Conservation (phyloP, 2,113 vertebrate genomes). For the Orientallactaga bullata region DNA sequence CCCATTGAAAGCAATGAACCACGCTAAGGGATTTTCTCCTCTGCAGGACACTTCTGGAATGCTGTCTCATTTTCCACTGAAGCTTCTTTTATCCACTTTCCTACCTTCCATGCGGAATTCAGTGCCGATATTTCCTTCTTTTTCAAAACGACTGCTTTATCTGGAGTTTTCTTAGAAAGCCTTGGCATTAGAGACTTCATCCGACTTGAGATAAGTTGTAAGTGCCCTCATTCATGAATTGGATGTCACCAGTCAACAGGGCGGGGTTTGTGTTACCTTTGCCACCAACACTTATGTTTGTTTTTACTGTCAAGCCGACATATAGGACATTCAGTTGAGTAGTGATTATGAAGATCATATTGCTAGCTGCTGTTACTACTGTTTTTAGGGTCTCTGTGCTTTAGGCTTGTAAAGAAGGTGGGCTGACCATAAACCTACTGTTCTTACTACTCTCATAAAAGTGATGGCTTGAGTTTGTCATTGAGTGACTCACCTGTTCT, state of each 20-base stretch:
- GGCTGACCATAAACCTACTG: too few species aligned
- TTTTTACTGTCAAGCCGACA: not conserved
- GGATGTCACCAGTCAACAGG: not conserved
- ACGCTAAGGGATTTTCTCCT: conserved; percentile 81
- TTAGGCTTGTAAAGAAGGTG: not conserved
- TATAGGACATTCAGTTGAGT: not conserved
- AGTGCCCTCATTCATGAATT: conserved; percentile 83
- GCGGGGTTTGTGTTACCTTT: not conserved
- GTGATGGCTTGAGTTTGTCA: not conserved
- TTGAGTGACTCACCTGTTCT: not conserved
- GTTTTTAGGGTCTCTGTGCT: not conserved
- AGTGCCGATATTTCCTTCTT: conserved; percentile 96
- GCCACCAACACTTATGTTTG: not conserved
- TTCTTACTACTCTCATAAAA: fast-evolving
- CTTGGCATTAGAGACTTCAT: conserved; percentile 96
- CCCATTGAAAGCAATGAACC: conserved; percentile 63
- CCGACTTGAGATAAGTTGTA: conserved; percentile 95
- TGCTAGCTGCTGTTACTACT: not conserved
- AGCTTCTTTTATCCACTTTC: conserved; percentile 96
- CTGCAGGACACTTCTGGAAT: conserved; percentile 96
- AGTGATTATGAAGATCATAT: too few species aligned
- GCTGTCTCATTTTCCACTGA: conserved; percentile 95
- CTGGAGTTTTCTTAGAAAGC: conserved; percentile 97
- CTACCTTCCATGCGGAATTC: conserved; percentile 93
- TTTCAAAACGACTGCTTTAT: conserved; percentile 94